Evolutionary conservation across 1,140 invertebrate species (phyloP).

Genomic region (Pararge aegeria): DNA sequence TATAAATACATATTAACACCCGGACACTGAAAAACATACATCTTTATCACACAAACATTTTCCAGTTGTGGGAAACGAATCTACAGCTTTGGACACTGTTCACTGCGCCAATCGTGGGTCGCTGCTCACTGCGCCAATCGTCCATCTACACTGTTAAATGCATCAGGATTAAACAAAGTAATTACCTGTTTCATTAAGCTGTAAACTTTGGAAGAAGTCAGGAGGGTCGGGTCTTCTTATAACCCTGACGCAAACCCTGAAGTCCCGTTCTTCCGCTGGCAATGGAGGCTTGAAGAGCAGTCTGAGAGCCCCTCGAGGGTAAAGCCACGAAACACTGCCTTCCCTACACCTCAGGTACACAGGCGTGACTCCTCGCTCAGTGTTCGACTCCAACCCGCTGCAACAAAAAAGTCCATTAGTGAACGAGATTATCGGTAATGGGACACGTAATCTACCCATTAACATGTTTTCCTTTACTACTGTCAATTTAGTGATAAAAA

Average conservation of each 20-base stretch:
- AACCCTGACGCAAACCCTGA: conserved; percentile 85
- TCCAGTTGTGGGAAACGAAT: too few relatives aligned
- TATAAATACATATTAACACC: too few relatives aligned
- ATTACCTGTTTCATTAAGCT: conserved; percentile 59
- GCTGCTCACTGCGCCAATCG: too few relatives aligned
- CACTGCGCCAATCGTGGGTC: too few relatives aligned
- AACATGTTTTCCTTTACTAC: conserved; percentile 2
- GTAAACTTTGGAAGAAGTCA: conserved; percentile 55
- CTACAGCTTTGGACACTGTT: too few relatives aligned
- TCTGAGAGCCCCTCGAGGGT: conserved; percentile 87
- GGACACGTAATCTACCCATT: conserved; percentile 8
- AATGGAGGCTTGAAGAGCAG: conserved; percentile 83
- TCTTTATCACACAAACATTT: too few relatives aligned
- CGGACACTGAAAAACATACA: too few relatives aligned
- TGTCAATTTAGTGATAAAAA: background rate
- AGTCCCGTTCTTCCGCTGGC: conserved; percentile 82
- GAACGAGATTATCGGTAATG: conserved; percentile 2
- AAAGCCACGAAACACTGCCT: conserved; percentile 86
- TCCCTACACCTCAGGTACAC: conserved; percentile 88
- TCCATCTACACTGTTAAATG: too few relatives aligned
- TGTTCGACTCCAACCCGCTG: conserved; percentile 77
- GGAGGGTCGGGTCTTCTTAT: conserved; percentile 65
- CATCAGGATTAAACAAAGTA: too few relatives aligned
- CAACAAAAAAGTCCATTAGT: conserved; percentile 50
- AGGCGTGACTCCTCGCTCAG: conserved; percentile 84